These are phyloP conservation scores for Acanthiza pusilla DNA, from an alignment of 2,797 vertebrate species.

Conservation along the genomic window DNA sequence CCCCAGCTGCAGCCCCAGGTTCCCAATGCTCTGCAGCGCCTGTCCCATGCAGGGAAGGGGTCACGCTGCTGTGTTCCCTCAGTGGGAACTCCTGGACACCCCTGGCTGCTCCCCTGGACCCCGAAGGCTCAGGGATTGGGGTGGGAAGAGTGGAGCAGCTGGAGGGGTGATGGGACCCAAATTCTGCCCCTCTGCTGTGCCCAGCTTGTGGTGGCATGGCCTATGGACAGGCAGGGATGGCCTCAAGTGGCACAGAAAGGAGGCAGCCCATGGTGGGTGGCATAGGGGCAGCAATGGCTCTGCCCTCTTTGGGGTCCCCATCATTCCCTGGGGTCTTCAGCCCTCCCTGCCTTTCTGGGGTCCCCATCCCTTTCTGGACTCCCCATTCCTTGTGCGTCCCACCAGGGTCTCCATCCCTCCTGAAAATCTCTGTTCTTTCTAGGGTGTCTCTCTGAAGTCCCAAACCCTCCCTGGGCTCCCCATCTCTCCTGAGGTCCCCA, in stretches of 20 bases:
- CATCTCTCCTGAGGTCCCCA: too few species aligned
- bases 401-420: neutral
- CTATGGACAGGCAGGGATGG: neutral
- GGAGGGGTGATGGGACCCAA: neutral
- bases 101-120: neutral
- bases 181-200: neutral
- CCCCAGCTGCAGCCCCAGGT: slow-evolving; percentile 89
- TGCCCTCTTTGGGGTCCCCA: neutral
- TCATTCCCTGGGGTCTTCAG: neutral
- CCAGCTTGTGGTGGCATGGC: rapidly evolving
- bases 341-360: neutral
- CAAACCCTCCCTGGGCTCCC: neutral
- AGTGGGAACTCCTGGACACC: too few species aligned
- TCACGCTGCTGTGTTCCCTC: neutral
- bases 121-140: neutral
- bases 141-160: neutral
- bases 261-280: neutral
- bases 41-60: neutral
- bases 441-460: neutral
- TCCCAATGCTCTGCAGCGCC: slow-evolving; percentile 90
- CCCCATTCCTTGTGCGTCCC: neutral
- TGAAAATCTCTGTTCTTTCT: neutral
- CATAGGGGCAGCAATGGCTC: neutral
- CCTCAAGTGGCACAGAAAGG: neutral
- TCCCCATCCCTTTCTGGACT: neutral